Base-by-base conservation (phyloP, 1,140 invertebrate species). In the Drosophila paulistorum region DNA sequence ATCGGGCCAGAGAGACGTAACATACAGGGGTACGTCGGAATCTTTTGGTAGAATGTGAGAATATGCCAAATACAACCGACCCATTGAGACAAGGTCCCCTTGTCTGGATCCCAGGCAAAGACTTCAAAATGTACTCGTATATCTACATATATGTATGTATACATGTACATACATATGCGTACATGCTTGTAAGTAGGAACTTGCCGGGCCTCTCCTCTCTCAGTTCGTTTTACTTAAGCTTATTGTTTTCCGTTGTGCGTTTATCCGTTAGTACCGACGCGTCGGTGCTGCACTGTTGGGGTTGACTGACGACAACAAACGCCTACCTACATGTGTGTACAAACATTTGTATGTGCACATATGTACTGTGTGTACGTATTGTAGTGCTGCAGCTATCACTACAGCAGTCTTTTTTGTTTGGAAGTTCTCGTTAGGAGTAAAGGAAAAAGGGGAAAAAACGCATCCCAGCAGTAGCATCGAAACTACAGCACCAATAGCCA, bases 391-490 rank as follows among this genome's bases (percentile, higher is more conserved):
- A 64, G 55, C 71, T 66, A 68, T 74, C 67, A 67, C 61, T 68
- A 42, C 68, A 51, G 69, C 74, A 79, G 64, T 61, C 74, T 77
- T 71, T 66, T 86, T 87, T 81, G 79, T 69, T 72, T 65, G 63
- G 39, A 58, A 65, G 77, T 58, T 77, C 41, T 67, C 71, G 71
- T 68, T 72, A 45, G 72, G 78, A 79, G 82, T 79, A 83, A 71
- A 82, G 79, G 79, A 86, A 82, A 79, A 84, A 86, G 79, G 79
- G 67, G 51, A 73, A 80, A 89, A 77, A 86, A 82, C 37, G 83
- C 84, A 81, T 76, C 77, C 81, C 67, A 70, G 61, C 66, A 65
- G 84, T 72, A 74, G 84, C 60, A 80, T 65, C 30, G 26, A 20
- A 64, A 30, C 26, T 23, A 23, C 79, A 68, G 55, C 70, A 71